A percentile compares a stretch with the other conserved stretches of the same genome.
Conservation (phyloP, 1,140 invertebrate genomes). For the Conus ventricosus region DNA sequence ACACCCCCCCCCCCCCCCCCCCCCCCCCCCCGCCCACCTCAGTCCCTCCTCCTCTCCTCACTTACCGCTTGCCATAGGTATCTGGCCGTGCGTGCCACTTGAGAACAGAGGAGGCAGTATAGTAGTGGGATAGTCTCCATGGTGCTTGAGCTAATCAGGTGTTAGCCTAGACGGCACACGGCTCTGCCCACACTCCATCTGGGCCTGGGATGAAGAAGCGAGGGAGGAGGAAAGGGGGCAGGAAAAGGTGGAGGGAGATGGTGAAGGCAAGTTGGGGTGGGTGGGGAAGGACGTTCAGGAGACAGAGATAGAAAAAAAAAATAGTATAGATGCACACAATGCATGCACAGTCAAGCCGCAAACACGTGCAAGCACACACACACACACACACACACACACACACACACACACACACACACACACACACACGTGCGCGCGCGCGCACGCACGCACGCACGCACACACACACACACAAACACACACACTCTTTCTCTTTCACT, state of each 20-base stretch:
- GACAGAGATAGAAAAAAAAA: too few relatives aligned
- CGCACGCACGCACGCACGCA: not conserved
- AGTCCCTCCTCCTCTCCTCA: not conserved
- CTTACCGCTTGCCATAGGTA: not conserved
- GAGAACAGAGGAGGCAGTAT: too few relatives aligned
- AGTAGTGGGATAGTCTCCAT: too few relatives aligned
- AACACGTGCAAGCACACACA: not conserved
- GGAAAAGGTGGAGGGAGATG: not conserved
- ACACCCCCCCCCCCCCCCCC: not conserved
- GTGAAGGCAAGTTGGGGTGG: not conserved
- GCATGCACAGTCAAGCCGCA: not conserved
- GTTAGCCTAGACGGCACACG: too few relatives aligned
- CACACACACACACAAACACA: not conserved
- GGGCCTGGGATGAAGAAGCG: not conserved
- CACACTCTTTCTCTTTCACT: not conserved
- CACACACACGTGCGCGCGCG: not conserved
- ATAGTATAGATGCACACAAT: not conserved
- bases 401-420: not conserved
- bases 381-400: conserved; percentile 10
- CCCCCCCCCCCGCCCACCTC: not conserved
- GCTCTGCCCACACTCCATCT: too few relatives aligned
- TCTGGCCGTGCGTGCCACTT: too few relatives aligned
- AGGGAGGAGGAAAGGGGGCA: not conserved
- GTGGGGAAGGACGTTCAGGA: too few relatives aligned
- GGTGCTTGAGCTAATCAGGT: too few relatives aligned